These are phyloP conservation scores for Phyllotis vaccarum DNA, from an alignment of 2,797 vertebrate genomes.

Conservation along the genomic window DNA sequence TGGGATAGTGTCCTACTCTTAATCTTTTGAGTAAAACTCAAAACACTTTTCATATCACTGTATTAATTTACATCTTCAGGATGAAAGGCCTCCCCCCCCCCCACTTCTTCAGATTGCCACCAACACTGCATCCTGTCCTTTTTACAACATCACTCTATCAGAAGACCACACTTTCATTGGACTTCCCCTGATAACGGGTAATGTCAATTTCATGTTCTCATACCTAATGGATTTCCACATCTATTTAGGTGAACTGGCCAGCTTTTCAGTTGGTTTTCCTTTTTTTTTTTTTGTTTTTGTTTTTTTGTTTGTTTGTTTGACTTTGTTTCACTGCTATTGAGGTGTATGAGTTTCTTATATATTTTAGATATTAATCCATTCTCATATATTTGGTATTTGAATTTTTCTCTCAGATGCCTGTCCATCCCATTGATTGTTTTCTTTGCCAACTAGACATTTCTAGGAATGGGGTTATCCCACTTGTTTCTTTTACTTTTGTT, in stretches of 20 bases:
- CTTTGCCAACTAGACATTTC: neutral
- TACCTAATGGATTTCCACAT: neutral
- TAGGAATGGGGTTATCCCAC: neutral
- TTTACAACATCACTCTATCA: neutral
- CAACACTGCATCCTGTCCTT: neutral
- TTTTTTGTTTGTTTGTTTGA: neutral
- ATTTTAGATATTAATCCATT: neutral
- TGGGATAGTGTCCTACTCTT: neutral
- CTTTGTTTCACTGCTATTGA: neutral
- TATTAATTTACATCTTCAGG: neutral
- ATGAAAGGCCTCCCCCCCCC: neutral
- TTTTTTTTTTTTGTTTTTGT: neutral
- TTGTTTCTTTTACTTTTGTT: neutral
- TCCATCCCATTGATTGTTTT: neutral
- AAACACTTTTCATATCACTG: neutral
- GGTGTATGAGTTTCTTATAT: neutral
- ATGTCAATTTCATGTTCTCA: neutral
- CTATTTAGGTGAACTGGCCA: neutral
- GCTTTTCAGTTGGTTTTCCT: neutral
- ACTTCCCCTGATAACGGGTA: neutral
- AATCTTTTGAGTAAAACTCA: neutral
- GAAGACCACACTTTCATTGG: neutral
- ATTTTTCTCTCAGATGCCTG: neutral
- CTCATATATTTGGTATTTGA: neutral
- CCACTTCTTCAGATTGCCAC: neutral